Evolutionary conservation across 1,140 invertebrate genomes (phyloP), one percentile per base, ranked within the genome.

Genomic region (Harpegnathos saltator): DNA sequence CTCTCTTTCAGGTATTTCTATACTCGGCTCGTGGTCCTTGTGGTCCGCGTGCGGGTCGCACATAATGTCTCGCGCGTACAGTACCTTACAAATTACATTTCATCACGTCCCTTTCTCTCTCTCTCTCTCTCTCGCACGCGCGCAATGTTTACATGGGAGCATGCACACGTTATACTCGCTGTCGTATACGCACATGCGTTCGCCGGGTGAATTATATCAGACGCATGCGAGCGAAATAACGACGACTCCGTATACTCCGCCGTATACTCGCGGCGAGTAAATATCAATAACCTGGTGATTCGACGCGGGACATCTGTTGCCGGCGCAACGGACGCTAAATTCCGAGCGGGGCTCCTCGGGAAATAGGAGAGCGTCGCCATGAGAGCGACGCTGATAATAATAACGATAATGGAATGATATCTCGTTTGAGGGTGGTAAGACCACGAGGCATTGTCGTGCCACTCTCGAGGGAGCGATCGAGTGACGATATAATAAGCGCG

Each of bases 271-370:
- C 14, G 7, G 22, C 24, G 69, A 71, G 22, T 71, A 80, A 80
- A 80, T 80, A 69, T 80, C 65, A 71, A 71, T 80, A 80, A 80
- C 17, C 0, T 0, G 7, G 22, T 71, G 33, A 71, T 69, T 80
- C 65, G 58, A 29, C 48, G 75, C 17, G 75, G 26, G 54, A 65
- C 50, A 44, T 69, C 65, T 69, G 75, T 44, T 52, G 33, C 7
- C 19, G 5, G n/a, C 26, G 50, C 19, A 44, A 9, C 38, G n/a
- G 58, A 54, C 19, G 50, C 17, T 26, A 78, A 78, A 78, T 69
- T 78, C 33, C 54, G 29, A 71, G 44, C 52, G 29, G 56, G 63
- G 29, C 19, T 19, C 4, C 33, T 9, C 63, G 15, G 63, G 15
- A 17, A 69, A 29, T 26, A 12, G 52, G 17, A 78, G 56, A 78